Percentiles rank a stretch among this genome's conserved stretches.
Conservation (phyloP, 2,888 invertebrate species). For the Reticulitermes lucifugus region DNA sequence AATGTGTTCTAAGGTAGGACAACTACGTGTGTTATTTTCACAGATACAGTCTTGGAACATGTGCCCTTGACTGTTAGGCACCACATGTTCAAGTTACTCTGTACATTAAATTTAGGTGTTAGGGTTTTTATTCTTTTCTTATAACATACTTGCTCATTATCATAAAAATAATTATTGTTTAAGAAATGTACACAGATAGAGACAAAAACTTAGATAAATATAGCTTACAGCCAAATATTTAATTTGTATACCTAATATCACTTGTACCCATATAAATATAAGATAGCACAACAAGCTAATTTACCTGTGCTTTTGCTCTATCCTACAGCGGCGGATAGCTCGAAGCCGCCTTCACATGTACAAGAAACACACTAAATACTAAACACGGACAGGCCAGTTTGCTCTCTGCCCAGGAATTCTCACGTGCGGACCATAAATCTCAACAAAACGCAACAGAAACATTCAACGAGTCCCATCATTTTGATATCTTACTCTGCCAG, state of each 20-base stretch:
- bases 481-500: constrained; percentile 30
- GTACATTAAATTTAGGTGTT: constrained; percentile 44
- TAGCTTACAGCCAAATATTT: constrained; percentile 48
- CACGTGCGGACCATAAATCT: constrained; percentile 39
- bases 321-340: constrained; percentile 8
- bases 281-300: constrained; percentile 48
- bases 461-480: constrained; percentile 37
- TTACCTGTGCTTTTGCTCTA: constrained; percentile 42
- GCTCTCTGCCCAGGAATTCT: constrained; percentile 16
- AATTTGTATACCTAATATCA: constrained; percentile 51
- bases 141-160: constrained; percentile 40
- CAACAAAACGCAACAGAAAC: constrained; percentile 47
- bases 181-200: constrained; percentile 51
- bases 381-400: constrained; percentile 28
- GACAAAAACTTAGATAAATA: constrained; percentile 52
- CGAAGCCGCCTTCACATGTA: constrained; percentile 17
- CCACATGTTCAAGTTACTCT: constrained; percentile 18
- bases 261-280: constrained; percentile 49
- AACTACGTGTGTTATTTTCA: constrained; percentile 39
- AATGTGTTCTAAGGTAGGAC: constrained; percentile 42
- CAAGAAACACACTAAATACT: constrained; percentile 30
- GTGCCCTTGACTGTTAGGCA: neutral
- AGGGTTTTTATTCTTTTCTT: constrained; percentile 35
- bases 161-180: constrained; percentile 50
- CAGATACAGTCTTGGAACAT: constrained; percentile 9